phyloP scores from a whole-genome alignment of 1,140 invertebrate genomes.

The Diabrotica virgifera region DNA sequence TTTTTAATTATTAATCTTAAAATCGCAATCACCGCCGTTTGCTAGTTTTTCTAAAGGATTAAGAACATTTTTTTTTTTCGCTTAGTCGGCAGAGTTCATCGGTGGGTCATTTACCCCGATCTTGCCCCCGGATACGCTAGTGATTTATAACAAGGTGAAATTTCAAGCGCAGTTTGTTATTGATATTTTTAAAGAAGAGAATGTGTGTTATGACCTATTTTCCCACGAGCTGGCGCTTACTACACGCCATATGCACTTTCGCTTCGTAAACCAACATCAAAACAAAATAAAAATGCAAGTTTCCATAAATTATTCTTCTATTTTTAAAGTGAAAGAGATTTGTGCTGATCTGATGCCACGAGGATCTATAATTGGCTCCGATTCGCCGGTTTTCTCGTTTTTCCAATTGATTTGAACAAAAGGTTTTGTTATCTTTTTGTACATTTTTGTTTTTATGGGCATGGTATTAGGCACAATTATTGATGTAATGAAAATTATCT shows the following conservation, averaged over 20 bases:
- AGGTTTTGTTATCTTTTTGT: no score
- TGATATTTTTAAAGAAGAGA: constrained; percentile 31
- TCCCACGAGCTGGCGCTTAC: constrained; percentile 22
- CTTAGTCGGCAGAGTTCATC: not conserved
- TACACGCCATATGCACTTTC: constrained; percentile 32
- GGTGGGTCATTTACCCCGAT: not conserved
- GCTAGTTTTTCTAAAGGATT: no score
- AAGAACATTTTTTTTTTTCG: not conserved
- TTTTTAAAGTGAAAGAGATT: constrained; percentile 1
- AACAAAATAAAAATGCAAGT: constrained; percentile 3
- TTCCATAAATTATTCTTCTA: constrained; percentile 1
- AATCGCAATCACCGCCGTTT: no score
- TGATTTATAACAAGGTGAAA: constrained; percentile 37
- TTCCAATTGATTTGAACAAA: no score
- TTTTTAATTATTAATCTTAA: no score
- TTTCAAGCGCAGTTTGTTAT: constrained; percentile 26
- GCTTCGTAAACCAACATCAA: not conserved
- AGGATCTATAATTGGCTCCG: no score
- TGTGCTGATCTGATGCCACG: not conserved
- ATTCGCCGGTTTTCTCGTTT: no score
- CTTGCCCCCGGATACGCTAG: not conserved
- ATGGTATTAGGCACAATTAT: no score
- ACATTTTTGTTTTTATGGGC: no score
- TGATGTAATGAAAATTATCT: no score
- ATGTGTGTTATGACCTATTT: constrained; percentile 38